Evolutionary conservation across 2,113 vertebrate genomes (phyloP).

Genomic region (Cynopterus brachyotis): DNA sequence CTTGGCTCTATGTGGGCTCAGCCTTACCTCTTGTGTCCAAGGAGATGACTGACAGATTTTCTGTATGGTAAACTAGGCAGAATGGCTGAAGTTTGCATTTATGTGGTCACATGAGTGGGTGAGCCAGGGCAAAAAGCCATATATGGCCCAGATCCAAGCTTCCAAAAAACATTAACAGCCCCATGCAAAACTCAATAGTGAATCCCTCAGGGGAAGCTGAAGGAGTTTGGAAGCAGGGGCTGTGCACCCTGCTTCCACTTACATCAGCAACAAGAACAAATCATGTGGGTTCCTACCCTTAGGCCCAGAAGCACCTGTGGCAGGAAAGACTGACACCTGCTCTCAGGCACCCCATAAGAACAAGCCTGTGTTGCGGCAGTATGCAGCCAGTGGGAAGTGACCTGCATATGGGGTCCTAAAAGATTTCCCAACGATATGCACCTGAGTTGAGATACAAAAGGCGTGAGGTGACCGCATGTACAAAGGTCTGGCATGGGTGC

Average conservation of each 20-base stretch:
- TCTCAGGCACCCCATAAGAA: neutral
- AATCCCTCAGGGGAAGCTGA: neutral
- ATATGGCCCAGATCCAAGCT: neutral
- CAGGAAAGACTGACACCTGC: neutral
- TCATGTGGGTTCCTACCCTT: neutral
- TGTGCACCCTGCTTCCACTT: neutral
- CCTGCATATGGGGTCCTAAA: neutral
- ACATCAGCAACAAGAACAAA: neutral
- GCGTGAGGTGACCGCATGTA: accelerated
- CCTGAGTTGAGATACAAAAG: neutral
- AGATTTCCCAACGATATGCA: neutral
- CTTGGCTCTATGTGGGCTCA: neutral
- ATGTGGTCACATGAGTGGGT: neutral
- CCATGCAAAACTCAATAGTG: neutral
- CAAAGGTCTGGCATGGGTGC: neutral
- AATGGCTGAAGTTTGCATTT: neutral
- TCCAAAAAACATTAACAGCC: neutral
- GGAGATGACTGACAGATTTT: neutral
- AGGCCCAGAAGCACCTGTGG: neutral
- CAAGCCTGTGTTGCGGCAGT: neutral
- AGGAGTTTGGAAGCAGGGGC: neutral
- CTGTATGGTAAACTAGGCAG: neutral
- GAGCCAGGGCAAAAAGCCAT: neutral
- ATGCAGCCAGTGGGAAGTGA: neutral
- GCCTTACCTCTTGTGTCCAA: neutral